Conservation (phyloP, 2,113 vertebrate genomes). For the Phalacrocorax pelagicus region DNA sequence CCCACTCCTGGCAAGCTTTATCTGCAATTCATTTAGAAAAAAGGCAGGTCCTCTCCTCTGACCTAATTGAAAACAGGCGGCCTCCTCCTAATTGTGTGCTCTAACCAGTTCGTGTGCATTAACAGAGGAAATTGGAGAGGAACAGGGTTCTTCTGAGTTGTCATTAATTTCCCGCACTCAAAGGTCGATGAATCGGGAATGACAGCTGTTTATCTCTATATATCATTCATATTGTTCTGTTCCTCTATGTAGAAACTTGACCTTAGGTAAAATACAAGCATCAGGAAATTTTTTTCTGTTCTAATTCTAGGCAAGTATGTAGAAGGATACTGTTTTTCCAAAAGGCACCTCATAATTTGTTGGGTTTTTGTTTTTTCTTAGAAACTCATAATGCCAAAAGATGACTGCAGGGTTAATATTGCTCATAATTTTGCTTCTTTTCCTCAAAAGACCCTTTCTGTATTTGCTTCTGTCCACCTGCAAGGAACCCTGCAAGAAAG, state of each 20-base stretch:
- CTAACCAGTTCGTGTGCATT: background rate
- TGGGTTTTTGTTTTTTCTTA: background rate
- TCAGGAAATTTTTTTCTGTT: background rate
- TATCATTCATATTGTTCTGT: background rate
- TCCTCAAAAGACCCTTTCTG: background rate
- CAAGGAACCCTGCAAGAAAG: background rate
- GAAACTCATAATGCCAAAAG: background rate
- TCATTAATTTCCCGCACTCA: background rate
- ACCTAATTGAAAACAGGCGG: slow-evolving; percentile 43
- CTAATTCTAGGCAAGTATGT: background rate
- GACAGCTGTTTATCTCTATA: background rate
- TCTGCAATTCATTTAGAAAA: slow-evolving; percentile 52
- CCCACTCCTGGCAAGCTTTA: slow-evolving; percentile 22
- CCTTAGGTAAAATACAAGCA: background rate
- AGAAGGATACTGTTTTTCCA: background rate
- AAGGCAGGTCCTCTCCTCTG: slow-evolving; percentile 24
- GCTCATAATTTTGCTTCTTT: background rate
- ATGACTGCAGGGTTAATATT: background rate
- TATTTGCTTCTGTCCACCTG: background rate
- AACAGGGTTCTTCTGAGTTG: background rate
- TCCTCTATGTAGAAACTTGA: background rate
- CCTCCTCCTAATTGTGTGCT: slow-evolving; percentile 3
- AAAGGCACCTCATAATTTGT: background rate
- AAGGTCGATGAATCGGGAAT: background rate
- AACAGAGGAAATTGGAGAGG: slow-evolving; percentile 14